phyloP scores from a whole-genome alignment of 2,797 vertebrate species.

The Danio jaintianensis region DNA sequence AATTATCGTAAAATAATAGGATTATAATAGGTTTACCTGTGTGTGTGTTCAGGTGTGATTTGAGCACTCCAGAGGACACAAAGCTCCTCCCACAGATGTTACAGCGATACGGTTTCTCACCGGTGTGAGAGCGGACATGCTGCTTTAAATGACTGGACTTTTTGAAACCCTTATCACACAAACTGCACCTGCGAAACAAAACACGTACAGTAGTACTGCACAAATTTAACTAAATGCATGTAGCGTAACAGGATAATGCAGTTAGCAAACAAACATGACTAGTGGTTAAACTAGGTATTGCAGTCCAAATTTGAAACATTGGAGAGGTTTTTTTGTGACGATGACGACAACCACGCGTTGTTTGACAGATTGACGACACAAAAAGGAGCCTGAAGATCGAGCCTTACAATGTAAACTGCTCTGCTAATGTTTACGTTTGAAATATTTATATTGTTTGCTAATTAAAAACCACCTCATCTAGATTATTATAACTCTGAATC shows the following conservation, averaged over 20 bases:
- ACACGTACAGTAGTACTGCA: neutral
- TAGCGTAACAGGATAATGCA: neutral
- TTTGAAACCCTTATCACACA: conserved; percentile 96
- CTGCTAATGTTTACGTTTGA: too few species aligned
- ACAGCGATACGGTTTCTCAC: conserved; percentile 95
- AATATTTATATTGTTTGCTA: too few species aligned
- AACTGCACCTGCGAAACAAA: conserved; percentile 79
- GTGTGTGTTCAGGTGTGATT: conserved; percentile 96
- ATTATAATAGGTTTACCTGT: conserved; percentile 80
- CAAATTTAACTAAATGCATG: too few species aligned
- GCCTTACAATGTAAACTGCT: too few species aligned
- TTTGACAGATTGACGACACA: too few species aligned
- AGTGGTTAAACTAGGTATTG: too few species aligned
- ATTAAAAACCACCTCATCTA: too few species aligned
- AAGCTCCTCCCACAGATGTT: conserved; percentile 92
- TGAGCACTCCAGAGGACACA: conserved; percentile 95
- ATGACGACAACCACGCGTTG: too few species aligned
- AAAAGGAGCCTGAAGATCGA: too few species aligned
- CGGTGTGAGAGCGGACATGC: conserved; percentile 95
- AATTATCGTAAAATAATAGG: neutral
- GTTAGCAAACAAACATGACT: neutral
- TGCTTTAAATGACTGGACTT: conserved; percentile 99
- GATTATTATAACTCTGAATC: too few species aligned
- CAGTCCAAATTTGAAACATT: too few species aligned
- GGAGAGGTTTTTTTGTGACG: too few species aligned